Evolutionary conservation across 2,113 vertebrate genomes (phyloP).

Genomic region (Dendropsophus ebraccatus): DNA sequence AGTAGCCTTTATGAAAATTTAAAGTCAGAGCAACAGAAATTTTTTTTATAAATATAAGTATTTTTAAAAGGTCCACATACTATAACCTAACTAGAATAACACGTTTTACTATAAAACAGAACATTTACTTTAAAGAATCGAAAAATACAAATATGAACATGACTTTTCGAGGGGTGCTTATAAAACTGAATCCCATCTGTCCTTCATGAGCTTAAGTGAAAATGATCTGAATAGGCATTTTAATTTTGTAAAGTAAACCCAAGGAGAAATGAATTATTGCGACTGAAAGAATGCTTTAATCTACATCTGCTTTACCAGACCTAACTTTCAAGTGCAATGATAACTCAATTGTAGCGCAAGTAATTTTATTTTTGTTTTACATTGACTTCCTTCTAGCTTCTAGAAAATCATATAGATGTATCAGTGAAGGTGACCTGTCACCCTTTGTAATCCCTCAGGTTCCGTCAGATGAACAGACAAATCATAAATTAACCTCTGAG

Average conservation of each 20-base stretch:
- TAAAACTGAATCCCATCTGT: neutral
- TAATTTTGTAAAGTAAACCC: slow-evolving; percentile 43
- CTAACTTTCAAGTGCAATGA: slow-evolving; percentile 56
- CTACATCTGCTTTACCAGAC: slow-evolving; percentile 59
- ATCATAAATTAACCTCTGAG: slow-evolving; percentile 62
- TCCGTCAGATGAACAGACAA: slow-evolving; percentile 60
- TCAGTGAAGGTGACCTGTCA: slow-evolving; percentile 64
- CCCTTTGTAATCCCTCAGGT: slow-evolving; percentile 60
- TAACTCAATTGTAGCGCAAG: slow-evolving; percentile 58
- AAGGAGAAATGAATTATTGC: slow-evolving; percentile 55
- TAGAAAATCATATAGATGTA: slow-evolving; percentile 64
- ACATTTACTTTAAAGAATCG: neutral
- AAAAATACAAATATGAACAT: neutral
- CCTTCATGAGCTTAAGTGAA: neutral
- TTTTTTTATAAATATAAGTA: neutral
- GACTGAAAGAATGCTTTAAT: slow-evolving; percentile 60
- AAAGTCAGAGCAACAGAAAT: too few species aligned
- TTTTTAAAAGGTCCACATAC: neutral
- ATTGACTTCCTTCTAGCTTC: slow-evolving; percentile 62
- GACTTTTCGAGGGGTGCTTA: neutral
- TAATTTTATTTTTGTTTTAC: slow-evolving; percentile 63
- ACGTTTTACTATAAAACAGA: neutral
- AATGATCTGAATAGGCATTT: slow-evolving; percentile 14
- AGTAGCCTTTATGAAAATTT: too few species aligned
- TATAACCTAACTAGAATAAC: neutral